Evolutionary conservation across 2,888 invertebrate genomes (phyloP).

Genomic region (Abrostola tripartita): DNA sequence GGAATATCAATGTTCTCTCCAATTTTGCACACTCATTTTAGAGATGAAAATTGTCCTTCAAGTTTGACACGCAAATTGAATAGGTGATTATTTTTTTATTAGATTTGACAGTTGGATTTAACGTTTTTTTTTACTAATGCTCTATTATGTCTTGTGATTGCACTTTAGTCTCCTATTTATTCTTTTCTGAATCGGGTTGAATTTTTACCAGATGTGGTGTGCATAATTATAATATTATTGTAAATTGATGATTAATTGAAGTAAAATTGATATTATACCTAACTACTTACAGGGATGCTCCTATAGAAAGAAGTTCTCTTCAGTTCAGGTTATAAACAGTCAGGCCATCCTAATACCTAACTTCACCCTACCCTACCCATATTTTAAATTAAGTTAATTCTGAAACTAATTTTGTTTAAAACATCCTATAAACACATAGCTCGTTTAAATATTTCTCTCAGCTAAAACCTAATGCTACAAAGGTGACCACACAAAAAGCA

Average conservation of each 20-base stretch:
- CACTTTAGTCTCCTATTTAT: neutral
- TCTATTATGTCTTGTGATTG: neutral
- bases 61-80: conserved; percentile 49
- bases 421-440: neutral
- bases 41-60: conserved; percentile 52
- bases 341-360: no score
- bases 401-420: neutral
- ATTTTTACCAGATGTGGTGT: no score
- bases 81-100: conserved; percentile 33
- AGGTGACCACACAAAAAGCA: conserved; percentile 18
- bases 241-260: no score
- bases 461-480: neutral
- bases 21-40: conserved; percentile 66
- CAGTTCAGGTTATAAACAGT: no score
- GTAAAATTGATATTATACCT: no score
- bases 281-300: no score
- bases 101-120: neutral
- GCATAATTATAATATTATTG: no score
- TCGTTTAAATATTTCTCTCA: neutral
- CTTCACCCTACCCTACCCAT: neutral
- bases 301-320: no score
- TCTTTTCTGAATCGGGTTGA: neutral
- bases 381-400: neutral
- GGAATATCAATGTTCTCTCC: conserved; percentile 60
- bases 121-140: neutral